Conservation (phyloP, 2,113 vertebrate genomes). For the Gymnocephalus cernua region DNA sequence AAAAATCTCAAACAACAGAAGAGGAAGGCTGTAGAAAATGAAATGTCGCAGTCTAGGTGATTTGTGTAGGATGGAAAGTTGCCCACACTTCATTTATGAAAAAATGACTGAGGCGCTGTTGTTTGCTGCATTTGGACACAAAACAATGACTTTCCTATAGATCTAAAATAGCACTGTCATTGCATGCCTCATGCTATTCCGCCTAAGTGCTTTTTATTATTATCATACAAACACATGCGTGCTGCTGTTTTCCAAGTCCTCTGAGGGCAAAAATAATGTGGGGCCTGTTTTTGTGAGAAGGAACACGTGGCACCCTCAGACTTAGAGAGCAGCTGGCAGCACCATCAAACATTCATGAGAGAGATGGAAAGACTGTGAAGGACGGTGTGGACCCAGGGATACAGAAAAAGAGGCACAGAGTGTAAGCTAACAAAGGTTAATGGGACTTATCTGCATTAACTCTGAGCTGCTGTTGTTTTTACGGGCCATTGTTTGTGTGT, state of each 20-base stretch:
- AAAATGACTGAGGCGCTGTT: slow-evolving; percentile 42
- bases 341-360: slow-evolving; percentile 80
- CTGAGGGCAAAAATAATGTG: slow-evolving; percentile 40
- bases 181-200: background rate
- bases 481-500: slow-evolving; percentile 11
- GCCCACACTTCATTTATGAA: slow-evolving; percentile 62
- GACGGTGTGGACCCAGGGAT: slow-evolving; percentile 60
- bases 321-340: slow-evolving; percentile 73
- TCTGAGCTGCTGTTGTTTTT: slow-evolving; percentile 44
- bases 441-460: slow-evolving; percentile 55
- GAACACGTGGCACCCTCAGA: slow-evolving; percentile 65
- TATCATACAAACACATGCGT: slow-evolving; percentile 1
- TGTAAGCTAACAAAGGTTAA: slow-evolving; percentile 50
- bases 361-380: slow-evolving; percentile 67
- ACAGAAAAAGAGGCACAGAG: slow-evolving; percentile 35
- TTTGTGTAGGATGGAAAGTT: slow-evolving; percentile 59
- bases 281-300: slow-evolving; percentile 47
- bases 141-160: slow-evolving; percentile 37
- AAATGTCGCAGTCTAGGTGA: slow-evolving; percentile 46
- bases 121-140: slow-evolving; percentile 30
- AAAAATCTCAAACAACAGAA: slow-evolving; percentile 21
- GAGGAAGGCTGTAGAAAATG: slow-evolving; percentile 25
- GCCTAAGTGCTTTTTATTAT: background rate
- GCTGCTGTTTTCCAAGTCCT: slow-evolving; percentile 16
- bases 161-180: slow-evolving; percentile 47